Evolutionary conservation across 1,140 invertebrate genomes (phyloP).

Genomic region (Leptestheria dahalacensis): DNA sequence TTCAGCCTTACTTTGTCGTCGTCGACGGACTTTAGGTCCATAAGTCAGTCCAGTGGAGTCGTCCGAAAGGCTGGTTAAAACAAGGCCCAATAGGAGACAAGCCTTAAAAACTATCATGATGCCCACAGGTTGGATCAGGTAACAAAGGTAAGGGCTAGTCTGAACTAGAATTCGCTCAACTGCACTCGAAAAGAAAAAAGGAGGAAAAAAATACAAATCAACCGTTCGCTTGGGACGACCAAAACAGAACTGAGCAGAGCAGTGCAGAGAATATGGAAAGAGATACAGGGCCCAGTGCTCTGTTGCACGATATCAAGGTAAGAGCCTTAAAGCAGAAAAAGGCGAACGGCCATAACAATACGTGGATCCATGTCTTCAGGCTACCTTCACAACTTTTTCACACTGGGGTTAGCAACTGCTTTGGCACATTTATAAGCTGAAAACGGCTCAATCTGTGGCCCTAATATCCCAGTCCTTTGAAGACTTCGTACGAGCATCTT

Average conservation of each 20-base stretch:
- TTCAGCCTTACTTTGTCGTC: not conserved
- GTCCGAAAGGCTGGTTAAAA: not conserved
- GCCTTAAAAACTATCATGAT: not conserved
- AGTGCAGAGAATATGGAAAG: too few relatives aligned
- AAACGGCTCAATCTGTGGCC: not conserved
- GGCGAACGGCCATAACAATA: not conserved
- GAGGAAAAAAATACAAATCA: too few relatives aligned
- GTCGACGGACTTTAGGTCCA: not conserved
- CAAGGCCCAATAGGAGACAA: not conserved
- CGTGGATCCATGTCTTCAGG: not conserved
- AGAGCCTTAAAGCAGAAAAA: not conserved
- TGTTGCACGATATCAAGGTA: too few relatives aligned
- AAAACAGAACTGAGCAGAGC: too few relatives aligned
- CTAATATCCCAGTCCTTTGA: not conserved
- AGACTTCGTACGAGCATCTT: too few relatives aligned
- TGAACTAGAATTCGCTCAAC: too few relatives aligned
- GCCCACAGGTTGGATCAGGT: not conserved
- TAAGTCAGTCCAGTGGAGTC: not conserved
- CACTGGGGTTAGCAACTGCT: too few relatives aligned
- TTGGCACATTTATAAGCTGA: too few relatives aligned
- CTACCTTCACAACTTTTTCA: not conserved
- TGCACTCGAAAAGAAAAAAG: too few relatives aligned
- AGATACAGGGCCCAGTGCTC: too few relatives aligned
- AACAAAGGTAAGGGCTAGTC: too few relatives aligned
- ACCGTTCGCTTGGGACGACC: too few relatives aligned